Conservation (phyloP, 1,140 invertebrate genomes). For the Drosophila ficusphila region DNA sequence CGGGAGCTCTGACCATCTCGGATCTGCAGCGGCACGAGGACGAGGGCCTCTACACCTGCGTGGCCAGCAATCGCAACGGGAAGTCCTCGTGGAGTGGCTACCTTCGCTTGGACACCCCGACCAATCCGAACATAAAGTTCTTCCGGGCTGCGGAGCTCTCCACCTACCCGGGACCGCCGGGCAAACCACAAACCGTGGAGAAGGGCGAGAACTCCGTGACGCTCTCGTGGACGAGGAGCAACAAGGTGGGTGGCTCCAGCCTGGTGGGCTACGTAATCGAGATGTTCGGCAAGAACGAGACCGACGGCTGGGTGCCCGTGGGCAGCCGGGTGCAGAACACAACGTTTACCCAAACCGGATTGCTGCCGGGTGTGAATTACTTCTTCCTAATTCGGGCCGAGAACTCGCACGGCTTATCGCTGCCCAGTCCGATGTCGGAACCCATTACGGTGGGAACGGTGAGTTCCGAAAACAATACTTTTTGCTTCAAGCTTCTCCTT, state of each 20-base stretch:
- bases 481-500: background rate
- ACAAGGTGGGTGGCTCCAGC: slow-evolving; percentile 91
- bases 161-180: slow-evolving; percentile 91
- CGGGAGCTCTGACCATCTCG: slow-evolving; percentile 90
- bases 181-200: slow-evolving; percentile 90
- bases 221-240: slow-evolving; percentile 91
- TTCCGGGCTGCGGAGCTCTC: slow-evolving; percentile 90
- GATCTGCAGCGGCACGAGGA: slow-evolving; percentile 90
- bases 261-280: slow-evolving; percentile 93
- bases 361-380: slow-evolving; percentile 91
- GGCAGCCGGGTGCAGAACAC: slow-evolving; percentile 87
- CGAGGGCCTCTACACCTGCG: slow-evolving; percentile 92
- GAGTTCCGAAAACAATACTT: slow-evolving; percentile 27
- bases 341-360: slow-evolving; percentile 87
- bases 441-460: slow-evolving; percentile 85
- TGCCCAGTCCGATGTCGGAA: slow-evolving; percentile 89
- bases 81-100: slow-evolving; percentile 93
- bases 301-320: slow-evolving; percentile 86
- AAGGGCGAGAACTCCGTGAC: slow-evolving; percentile 91
- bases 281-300: slow-evolving; percentile 86
- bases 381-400: slow-evolving; percentile 94
- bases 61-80: slow-evolving; percentile 92
- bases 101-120: slow-evolving; percentile 91
- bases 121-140: slow-evolving; percentile 93
- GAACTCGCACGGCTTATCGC: slow-evolving; percentile 92